A percentile compares a stretch with the other conserved stretches of the same genome.
These are phyloP conservation scores for Rhynchotus rufescens DNA, from an alignment of 2,797 vertebrate species.

Conservation along the genomic window DNA sequence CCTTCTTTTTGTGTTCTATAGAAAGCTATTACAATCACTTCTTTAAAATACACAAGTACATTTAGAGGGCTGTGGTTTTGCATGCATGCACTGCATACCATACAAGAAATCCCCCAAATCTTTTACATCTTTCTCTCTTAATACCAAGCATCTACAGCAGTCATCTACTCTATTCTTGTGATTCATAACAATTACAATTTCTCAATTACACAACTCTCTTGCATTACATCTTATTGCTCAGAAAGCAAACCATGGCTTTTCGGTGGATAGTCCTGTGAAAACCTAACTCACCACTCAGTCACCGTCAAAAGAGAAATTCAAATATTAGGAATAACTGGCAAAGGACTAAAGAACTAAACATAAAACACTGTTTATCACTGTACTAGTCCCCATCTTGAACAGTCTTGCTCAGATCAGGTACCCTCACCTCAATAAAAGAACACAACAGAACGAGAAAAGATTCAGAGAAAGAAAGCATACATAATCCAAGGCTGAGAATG, in stretches of 20 bases:
- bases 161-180: not conserved
- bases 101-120: not conserved
- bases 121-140: not conserved
- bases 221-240: not conserved
- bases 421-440: not conserved
- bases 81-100: not conserved
- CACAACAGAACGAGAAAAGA: not conserved
- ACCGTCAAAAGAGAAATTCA: not conserved
- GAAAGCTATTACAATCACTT: not conserved
- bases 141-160: not conserved
- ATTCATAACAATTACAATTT: not conserved
- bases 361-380: not conserved
- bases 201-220: not conserved
- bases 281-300: not conserved
- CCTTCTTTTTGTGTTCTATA: not conserved
- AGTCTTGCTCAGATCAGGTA: fast-evolving
- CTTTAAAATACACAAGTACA: not conserved
- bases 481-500: not conserved
- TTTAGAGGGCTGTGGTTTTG: not conserved
- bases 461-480: not conserved
- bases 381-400: not conserved
- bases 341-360: not conserved
- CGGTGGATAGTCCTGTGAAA: not conserved
- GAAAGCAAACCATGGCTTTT: not conserved
- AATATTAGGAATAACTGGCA: not conserved